phyloP scores from a whole-genome alignment of 2,888 invertebrate genomes.

The Balanococcus diminutus region DNA sequence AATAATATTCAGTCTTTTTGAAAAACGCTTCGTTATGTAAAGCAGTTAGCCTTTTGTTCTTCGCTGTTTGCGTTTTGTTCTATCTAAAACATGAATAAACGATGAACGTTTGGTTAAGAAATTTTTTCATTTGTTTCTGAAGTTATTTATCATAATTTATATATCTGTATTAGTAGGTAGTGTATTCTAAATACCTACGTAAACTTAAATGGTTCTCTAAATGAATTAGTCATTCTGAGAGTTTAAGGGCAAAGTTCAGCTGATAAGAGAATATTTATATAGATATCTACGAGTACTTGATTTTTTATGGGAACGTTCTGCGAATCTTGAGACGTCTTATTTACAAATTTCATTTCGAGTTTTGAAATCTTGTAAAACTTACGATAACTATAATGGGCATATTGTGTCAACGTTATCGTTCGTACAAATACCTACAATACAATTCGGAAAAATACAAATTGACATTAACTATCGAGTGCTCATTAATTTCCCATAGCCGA shows the following conservation, averaged over 20 bases:
- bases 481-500: too few relatives aligned
- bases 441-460: too few relatives aligned
- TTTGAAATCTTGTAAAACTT: not conserved
- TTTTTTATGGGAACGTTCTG: not conserved
- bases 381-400: not conserved
- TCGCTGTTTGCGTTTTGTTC: conserved; percentile 18
- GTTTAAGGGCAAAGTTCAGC: not conserved
- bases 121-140: not conserved
- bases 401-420: too few relatives aligned
- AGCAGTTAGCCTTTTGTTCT: not conserved
- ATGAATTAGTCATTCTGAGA: too few relatives aligned
- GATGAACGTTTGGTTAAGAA: not conserved
- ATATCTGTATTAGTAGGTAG: too few relatives aligned
- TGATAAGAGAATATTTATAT: not conserved
- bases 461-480: too few relatives aligned
- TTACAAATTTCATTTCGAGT: not conserved
- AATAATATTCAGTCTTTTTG: conserved; percentile 32
- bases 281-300: not conserved
- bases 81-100: not conserved
- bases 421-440: too few relatives aligned
- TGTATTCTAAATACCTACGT: not conserved
- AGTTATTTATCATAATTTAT: not conserved
- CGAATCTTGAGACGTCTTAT: not conserved
- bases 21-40: not conserved
- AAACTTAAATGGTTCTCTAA: not conserved